Percentiles rank a stretch among this genome's conserved stretches.
These are phyloP conservation scores for Meliscaeva auricollis DNA, from an alignment of 2,888 invertebrate species.

Conservation along the genomic window DNA sequence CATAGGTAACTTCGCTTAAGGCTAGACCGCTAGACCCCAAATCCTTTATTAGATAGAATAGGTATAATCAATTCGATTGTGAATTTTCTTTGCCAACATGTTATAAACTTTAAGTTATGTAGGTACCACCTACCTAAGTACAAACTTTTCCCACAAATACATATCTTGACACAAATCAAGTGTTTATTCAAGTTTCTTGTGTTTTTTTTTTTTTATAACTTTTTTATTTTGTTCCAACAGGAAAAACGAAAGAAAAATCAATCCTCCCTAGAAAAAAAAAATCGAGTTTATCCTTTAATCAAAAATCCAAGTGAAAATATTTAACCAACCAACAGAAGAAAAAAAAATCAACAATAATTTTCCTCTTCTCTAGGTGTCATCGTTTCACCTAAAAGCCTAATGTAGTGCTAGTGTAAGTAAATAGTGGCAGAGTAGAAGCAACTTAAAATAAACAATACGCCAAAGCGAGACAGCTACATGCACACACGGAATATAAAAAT, in stretches of 20 bases:
- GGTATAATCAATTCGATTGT: no score
- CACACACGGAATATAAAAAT: slow-evolving; percentile 43
- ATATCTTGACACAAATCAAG: no score
- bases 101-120: no score
- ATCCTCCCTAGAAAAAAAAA: background rate
- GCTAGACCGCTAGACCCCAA: no score
- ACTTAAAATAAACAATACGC: slow-evolving; percentile 30
- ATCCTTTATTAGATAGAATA: no score
- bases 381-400: slow-evolving; percentile 54
- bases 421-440: background rate
- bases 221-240: no score
- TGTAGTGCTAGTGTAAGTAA: slow-evolving; percentile 34
- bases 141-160: no score
- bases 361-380: slow-evolving; percentile 45
- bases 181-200: no score
- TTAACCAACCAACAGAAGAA: slow-evolving; percentile 26
- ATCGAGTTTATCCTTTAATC: slow-evolving; percentile 19
- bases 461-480: slow-evolving; percentile 45
- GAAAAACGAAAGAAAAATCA: background rate
- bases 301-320: slow-evolving; percentile 35
- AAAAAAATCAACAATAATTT: slow-evolving; percentile 34
- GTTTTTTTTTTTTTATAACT: no score
- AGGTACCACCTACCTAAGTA: no score
- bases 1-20: no score
- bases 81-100: no score